Evolutionary conservation across 1,140 invertebrate species (phyloP), one percentile per base, ranked within the genome.

Genomic region (Drosophila lacertosa): DNA sequence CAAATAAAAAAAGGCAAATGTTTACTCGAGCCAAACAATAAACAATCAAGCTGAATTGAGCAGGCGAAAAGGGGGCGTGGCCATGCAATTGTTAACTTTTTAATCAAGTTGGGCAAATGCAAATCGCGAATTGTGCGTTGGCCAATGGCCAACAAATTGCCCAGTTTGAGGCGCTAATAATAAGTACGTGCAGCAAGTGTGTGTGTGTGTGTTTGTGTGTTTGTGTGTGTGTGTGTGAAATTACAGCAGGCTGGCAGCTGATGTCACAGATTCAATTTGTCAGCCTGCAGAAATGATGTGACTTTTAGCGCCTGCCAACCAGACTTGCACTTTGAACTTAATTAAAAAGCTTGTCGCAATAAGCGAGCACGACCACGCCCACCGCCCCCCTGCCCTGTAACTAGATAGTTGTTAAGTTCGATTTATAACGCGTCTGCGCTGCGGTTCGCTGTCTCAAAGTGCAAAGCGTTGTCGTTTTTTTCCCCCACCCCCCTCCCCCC

Each of bases 331-430:
- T 81, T 83, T 69, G 77, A 81, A 83, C 86, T 89, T 89, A 89
- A 89, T 89, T 89, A 89, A 89, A 89, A 89, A 73, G 74, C 81
- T 84, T 84, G 84, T 89, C 70, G 69, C 63, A 75, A 73, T 80
- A 84, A 84, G 67, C 74, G 59, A 18, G 42, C 53, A 33, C 50
- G 16, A 20, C 67, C 65, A 37, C 32, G 42, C n/a, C 32, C 58
- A 11, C 5, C n/a, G n/a, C 13, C 45, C 22, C n/a, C 7, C 54
- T 53, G 39, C 57, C 22, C 55, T 42, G 11, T 33, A 59, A 51
- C 40, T 59, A 64, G 65, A 64, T 79, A 86, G 81, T 86, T 88
- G 79, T 70, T 74, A 86, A 88, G 82, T 86, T 86, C 82, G 77
- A 86, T 86, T 81, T 73, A 77, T 65, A 70, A 65, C 72, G 67